Evolutionary conservation across 2,888 invertebrate genomes (phyloP).

Genomic region (Ommatoiulus sabulosus): DNA sequence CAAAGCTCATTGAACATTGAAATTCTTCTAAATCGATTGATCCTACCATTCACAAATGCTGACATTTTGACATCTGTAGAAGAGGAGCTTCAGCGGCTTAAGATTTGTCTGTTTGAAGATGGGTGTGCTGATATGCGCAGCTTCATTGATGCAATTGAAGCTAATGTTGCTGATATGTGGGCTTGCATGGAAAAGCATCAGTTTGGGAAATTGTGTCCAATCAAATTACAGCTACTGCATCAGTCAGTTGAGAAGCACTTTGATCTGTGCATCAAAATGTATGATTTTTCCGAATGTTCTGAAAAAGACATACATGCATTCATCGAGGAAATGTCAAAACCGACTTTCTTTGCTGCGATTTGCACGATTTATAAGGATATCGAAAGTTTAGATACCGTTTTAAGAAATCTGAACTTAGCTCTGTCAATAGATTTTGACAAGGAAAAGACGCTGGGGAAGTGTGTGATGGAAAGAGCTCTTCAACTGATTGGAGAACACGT

Average conservation of each 20-base stretch:
- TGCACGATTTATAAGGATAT: background rate
- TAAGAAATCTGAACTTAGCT: background rate
- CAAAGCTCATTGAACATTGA: background rate
- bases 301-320: background rate
- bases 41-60: background rate
- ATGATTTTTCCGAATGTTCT: background rate
- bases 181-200: background rate
- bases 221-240: background rate
- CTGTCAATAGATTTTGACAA: constrained; percentile 4
- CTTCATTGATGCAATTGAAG: background rate
- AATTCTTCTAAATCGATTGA: background rate
- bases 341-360: background rate
- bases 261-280: background rate
- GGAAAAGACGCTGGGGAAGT: background rate
- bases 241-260: background rate
- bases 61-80: background rate
- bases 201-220: constrained; percentile 17
- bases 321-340: background rate
- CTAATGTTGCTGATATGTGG: background rate
- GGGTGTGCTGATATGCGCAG: background rate
- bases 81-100: background rate
- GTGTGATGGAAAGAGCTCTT: constrained; percentile 9
- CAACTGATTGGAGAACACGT: constrained; percentile 3
- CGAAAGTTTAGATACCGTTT: background rate
- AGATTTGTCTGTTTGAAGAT: background rate